phyloP scores from a whole-genome alignment of 1,140 invertebrate genomes.

The Acromyrmex heyeri region DNA sequence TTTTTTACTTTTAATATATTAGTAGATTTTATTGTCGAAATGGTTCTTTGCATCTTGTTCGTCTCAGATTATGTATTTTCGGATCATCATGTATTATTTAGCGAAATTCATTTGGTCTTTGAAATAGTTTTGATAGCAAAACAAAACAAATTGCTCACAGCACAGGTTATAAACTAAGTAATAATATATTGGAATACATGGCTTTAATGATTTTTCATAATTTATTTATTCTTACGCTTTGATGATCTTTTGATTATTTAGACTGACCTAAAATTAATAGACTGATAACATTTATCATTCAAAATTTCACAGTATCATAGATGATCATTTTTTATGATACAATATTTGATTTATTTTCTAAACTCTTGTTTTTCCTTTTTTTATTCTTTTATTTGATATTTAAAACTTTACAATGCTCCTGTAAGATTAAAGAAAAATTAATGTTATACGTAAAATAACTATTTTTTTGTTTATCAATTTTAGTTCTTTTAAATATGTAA shows the following conservation, averaged over 20 bases:
- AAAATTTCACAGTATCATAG: slow-evolving; percentile 20
- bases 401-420: background rate
- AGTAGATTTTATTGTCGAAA: slow-evolving; percentile 13
- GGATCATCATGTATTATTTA: background rate
- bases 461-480: background rate
- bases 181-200: slow-evolving; percentile 7
- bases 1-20: slow-evolving; percentile 8
- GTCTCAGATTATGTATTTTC: background rate
- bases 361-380: background rate
- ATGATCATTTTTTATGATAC: background rate
- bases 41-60: background rate
- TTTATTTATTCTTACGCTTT: slow-evolving; percentile 34
- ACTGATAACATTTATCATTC: slow-evolving; percentile 58
- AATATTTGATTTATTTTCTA: slow-evolving; percentile 16
- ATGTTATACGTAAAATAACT: background rate
- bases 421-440: background rate
- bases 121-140: background rate
- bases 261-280: slow-evolving; percentile 69
- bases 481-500: slow-evolving; percentile 3
- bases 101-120: background rate
- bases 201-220: slow-evolving; percentile 37
- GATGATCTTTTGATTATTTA: slow-evolving; percentile 39
- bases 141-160: background rate
- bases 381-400: slow-evolving; percentile 15
- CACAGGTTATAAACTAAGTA: background rate